Percentiles rank a stretch among this genome's conserved stretches.
Conservation (phyloP, 2,113 vertebrate species). For the Hyperoodon ampullatus region DNA sequence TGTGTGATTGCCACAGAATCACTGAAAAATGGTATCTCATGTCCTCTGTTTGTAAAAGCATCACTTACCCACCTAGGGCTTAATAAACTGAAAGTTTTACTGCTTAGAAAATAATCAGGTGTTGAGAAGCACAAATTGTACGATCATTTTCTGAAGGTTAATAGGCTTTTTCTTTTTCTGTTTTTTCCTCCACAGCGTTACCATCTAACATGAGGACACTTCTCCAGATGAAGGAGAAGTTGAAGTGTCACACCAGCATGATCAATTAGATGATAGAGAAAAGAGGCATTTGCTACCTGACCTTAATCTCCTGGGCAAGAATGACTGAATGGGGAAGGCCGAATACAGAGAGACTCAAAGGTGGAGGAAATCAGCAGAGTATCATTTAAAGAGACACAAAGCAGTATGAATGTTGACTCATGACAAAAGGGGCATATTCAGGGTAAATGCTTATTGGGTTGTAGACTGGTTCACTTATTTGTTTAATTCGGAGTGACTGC, state of each 20-base stretch:
- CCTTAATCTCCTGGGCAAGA: slow-evolving; percentile 49
- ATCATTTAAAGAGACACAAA: slow-evolving; percentile 32
- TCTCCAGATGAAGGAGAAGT: slow-evolving; percentile 40
- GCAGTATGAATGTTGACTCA: slow-evolving; percentile 15
- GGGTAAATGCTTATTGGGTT: not conserved
- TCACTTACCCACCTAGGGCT: not conserved
- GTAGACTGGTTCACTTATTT: not conserved
- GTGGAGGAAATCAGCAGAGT: slow-evolving; percentile 50
- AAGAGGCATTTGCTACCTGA: slow-evolving; percentile 45
- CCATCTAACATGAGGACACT: not conserved
- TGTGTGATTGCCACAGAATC: not conserved
- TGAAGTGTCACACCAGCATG: slow-evolving; percentile 58
- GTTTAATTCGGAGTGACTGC: not conserved
- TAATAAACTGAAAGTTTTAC: slow-evolving; percentile 43
- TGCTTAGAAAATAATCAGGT: slow-evolving; percentile 64
- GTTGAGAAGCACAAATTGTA: slow-evolving; percentile 35
- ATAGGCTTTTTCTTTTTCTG: not conserved
- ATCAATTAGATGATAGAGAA: slow-evolving; percentile 68
- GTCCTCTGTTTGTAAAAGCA: not conserved
- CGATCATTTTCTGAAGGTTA: slow-evolving; percentile 56
- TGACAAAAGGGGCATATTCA: not conserved
- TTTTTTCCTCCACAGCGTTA: not conserved
- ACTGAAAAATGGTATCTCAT: not conserved
- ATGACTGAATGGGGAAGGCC: slow-evolving; percentile 20
- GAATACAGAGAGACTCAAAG: slow-evolving; percentile 46